phyloP scores from a whole-genome alignment of 2,797 vertebrate genomes.

The Gephyroberyx darwinii region DNA sequence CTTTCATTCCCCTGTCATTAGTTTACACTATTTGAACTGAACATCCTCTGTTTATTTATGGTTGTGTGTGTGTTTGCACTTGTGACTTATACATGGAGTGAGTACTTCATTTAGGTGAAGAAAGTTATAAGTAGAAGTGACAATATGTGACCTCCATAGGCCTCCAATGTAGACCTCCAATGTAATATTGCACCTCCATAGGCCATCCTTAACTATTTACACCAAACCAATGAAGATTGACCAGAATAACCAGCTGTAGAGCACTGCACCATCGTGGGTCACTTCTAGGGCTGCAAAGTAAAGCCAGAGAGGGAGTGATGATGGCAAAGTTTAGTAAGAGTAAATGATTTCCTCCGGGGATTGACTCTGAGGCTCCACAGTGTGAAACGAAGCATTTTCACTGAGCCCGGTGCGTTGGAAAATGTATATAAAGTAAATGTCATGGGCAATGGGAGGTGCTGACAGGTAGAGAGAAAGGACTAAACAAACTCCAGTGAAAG shows the following conservation, averaged over 20 bases:
- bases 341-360: slow-evolving; percentile 72
- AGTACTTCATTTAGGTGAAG: slow-evolving; percentile 12
- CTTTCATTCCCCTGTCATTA: slow-evolving; percentile 41
- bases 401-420: slow-evolving; percentile 63
- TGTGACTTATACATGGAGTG: slow-evolving; percentile 11
- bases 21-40: slow-evolving; percentile 39
- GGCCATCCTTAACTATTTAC: slow-evolving; percentile 45
- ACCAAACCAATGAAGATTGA: slow-evolving; percentile 49
- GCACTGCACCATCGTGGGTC: slow-evolving; percentile 32
- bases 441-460: slow-evolving; percentile 76
- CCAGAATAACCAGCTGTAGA: slow-evolving; percentile 45
- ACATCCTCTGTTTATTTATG: slow-evolving; percentile 50
- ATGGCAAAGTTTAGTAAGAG: slow-evolving; percentile 63
- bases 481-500: slow-evolving; percentile 78
- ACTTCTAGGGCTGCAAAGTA: slow-evolving; percentile 44
- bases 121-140: slow-evolving; percentile 29
- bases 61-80: slow-evolving; percentile 28
- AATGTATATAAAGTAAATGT: slow-evolving; percentile 78
- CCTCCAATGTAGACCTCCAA: too few relatives aligned
- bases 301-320: slow-evolving; percentile 60
- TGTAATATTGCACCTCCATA: slow-evolving; percentile 27
- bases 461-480: slow-evolving; percentile 78
- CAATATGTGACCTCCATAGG: too few relatives aligned
- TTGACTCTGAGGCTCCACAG: slow-evolving; percentile 39
- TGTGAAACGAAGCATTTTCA: slow-evolving; percentile 68